phyloP scores from a whole-genome alignment of 2,113 vertebrate species.

The Eclectus roratus region DNA sequence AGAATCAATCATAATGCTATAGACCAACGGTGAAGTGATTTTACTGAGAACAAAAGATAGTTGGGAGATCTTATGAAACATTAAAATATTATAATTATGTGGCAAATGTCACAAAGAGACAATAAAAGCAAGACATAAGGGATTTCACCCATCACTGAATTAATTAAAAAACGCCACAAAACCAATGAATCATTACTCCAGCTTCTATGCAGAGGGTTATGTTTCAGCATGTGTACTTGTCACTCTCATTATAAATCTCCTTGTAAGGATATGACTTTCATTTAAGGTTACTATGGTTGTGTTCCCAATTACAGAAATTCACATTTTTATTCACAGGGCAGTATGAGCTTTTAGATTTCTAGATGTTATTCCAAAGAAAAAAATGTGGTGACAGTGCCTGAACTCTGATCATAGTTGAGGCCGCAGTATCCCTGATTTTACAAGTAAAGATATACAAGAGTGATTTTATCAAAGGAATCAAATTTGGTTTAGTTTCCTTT shows the following conservation, averaged over 20 bases:
- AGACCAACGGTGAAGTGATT: not conserved
- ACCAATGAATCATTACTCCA: not conserved
- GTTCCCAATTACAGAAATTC: constrained; percentile 18
- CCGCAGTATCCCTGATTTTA: not conserved
- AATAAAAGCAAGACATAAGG: not conserved
- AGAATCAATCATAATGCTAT: not conserved
- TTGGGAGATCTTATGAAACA: not conserved
- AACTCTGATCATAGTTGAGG: not conserved
- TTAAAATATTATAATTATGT: not conserved
- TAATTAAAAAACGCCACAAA: not conserved
- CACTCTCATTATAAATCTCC: not conserved
- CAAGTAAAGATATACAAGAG: not conserved
- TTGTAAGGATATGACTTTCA: not conserved
- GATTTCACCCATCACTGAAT: not conserved
- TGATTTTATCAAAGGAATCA: not conserved
- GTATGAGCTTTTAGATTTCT: not conserved
- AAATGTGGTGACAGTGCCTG: not conserved
- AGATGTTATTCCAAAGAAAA: not conserved
- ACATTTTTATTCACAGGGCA: not conserved
- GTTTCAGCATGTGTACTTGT: not conserved
- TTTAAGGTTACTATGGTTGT: not conserved
- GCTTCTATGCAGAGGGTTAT: not conserved
- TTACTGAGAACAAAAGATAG: not conserved
- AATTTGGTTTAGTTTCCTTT: not conserved
- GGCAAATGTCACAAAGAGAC: not conserved